Conservation (phyloP, 64 coral and sea anemone genomes). For the Orbicella faveolata region DNA sequence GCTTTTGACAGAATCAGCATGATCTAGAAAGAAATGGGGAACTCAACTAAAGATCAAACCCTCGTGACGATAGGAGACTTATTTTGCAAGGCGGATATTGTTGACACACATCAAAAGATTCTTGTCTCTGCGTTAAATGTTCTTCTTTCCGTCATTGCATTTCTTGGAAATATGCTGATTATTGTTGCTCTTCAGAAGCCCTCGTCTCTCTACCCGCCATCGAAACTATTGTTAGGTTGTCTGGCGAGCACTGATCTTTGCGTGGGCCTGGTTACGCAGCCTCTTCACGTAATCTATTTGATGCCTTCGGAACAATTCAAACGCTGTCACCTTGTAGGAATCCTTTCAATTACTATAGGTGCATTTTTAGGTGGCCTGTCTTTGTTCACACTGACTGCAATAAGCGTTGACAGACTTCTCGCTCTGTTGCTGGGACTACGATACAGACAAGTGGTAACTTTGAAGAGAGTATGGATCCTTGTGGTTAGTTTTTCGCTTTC, state of each 20-base stretch:
- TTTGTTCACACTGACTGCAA: slow-evolving; percentile 3
- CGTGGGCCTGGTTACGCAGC: not conserved
- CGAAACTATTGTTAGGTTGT: not conserved
- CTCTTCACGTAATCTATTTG: not conserved
- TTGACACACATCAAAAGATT: too few species aligned
- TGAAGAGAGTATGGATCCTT: not conserved
- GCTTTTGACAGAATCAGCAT: too few species aligned
- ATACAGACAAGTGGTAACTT: slow-evolving; percentile 15
- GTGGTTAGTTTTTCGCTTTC: not conserved
- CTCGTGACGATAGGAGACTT: too few species aligned
- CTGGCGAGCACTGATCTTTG: not conserved
- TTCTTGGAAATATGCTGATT: too few species aligned
- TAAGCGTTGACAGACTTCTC: slow-evolving; percentile 16
- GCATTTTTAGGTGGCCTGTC: not conserved
- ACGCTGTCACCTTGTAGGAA: not conserved
- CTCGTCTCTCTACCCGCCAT: not conserved
- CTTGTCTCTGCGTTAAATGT: too few species aligned
- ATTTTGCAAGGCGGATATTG: too few species aligned
- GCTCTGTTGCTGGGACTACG: not conserved
- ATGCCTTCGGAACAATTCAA: not conserved
- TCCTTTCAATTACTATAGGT: not conserved
- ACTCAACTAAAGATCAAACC: too few species aligned
- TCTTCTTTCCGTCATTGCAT: too few species aligned
- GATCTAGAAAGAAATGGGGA: too few species aligned
- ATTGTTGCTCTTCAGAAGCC: not conserved